Evolutionary conservation across 2,888 invertebrate genomes (phyloP), one percentile per base, ranked within the genome.

Genomic region (Luffia ferchaultella): DNA sequence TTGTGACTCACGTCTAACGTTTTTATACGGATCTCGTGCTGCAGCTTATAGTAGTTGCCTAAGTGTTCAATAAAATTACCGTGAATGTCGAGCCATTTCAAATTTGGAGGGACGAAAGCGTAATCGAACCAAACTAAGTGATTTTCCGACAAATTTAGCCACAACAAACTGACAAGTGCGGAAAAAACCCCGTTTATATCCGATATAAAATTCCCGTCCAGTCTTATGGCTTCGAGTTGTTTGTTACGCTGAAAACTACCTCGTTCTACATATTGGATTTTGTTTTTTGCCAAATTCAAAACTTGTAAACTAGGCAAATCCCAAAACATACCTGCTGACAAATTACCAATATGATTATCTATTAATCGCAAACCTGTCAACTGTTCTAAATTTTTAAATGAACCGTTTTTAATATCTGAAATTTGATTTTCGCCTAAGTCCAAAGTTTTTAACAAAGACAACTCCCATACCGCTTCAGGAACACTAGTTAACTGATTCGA

Each of bases 401-500:
- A 92, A 48, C 93, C 93, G 64, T 95, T 94, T 64, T 88, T 90
- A 52, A 98, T 91, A 52, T 89, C 89, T 41, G 88, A 87, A 58
- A 98, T 93, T 72, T 91, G 90, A 83, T 97, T 98, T 76, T 96
- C 95, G 42, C 95, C 96, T 60, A 98, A 85, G 75, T 96, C 95
- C 56, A 98, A 85, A 1, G 93, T 93, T 76, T 94, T 93, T 59
- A 97, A 80, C 70, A 93, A 89, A 48, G 91, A 88, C 53, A 95
- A 79, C 64, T 93, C 93, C 73, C 89, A 90, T 58, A 95, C 85
- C 1, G 94, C 94, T 63, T 89, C 89, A 7, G 96, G 96, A 52
- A 96, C 91, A 57, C 90, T 87, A 49, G 86, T 85, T 58, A 96
- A 78, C 60, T 92, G 91, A 76, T 96, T 96, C 16, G 93, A 93